Evolutionary conservation across 2,113 vertebrate genomes (phyloP), one percentile per base, ranked within the genome.

Genomic region (Nestor notabilis): DNA sequence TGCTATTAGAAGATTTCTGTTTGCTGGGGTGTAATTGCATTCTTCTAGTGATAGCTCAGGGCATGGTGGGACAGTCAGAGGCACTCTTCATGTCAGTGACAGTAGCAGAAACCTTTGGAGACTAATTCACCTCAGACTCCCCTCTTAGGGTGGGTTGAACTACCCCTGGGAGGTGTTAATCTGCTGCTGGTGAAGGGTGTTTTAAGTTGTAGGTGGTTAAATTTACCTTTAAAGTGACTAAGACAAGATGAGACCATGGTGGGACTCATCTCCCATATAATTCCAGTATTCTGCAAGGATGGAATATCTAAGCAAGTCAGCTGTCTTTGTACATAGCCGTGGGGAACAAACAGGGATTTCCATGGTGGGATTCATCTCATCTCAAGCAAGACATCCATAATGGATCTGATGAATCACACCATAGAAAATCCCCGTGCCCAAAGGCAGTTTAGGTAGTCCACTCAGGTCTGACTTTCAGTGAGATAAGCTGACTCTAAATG

Each of bases 21-120:
- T 87, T 63, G 12, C 50, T 65, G 49, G 35, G 23, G 16, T 96
- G 47, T 29, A 76, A 47, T 79, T 87, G 35, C 52, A 37, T 4
- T 84, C 8, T 2, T 63, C n/a, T n/a, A 53, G 28, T 23, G 3
- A 0, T 35, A 72, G 55, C 50, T 93, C 10, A 44, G 43, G 41
- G 11, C 33, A 3, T 8, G 20, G 33, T 65, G 27, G 39, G 18
- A 21, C 66, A 77, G 23, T 6, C 84, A 78, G 69, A 21, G 33
- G 3, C 3, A 15, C 37, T 68, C 2, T 0, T 44, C 41, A 4
- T 15, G 4, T 53, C 69, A 7, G 11, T 31, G 74, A 19, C 4
- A 72, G 55, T 31, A 85, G 23, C 39, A 69, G 89, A 47, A 79
- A 68, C 11, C 28, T 79, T 6, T 29, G 5, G 3, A 44, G n/a